Conservation (phyloP, 1,140 invertebrate species). For the Hyphantria cunea region DNA sequence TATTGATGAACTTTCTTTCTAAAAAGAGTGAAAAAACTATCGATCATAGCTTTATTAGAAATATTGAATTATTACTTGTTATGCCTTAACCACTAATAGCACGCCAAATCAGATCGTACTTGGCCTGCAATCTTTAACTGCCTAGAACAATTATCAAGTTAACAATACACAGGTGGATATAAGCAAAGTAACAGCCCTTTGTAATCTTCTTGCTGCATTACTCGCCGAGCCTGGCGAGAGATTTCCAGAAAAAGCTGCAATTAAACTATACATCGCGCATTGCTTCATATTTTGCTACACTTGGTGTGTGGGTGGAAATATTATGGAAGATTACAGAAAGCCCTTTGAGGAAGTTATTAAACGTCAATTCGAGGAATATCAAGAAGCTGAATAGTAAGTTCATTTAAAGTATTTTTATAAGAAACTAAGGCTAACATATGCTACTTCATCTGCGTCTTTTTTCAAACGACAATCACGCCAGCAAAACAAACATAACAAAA, state of each 20-base stretch:
- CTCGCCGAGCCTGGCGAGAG: conserved; percentile 82
- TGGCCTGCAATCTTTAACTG: too few species aligned
- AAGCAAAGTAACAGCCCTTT: conserved; percentile 89
- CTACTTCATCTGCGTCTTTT: too few species aligned
- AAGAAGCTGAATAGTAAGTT: conserved; percentile 82
- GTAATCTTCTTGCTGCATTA: conserved; percentile 87
- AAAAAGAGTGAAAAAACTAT: too few species aligned
- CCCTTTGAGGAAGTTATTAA: conserved; percentile 87
- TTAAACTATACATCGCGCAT: conserved; percentile 86
- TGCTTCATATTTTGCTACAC: conserved; percentile 89
- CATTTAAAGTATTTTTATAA: background rate
- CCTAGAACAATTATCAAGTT: too few species aligned
- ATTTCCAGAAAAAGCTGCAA: conserved; percentile 79
- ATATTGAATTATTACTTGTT: too few species aligned
- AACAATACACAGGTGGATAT: conserved; percentile 90
- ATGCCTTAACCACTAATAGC: too few species aligned
- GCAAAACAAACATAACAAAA: too few species aligned
- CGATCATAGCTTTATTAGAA: too few species aligned
- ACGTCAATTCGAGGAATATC: conserved; percentile 86
- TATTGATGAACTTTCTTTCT: too few species aligned
- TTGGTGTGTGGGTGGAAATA: conserved; percentile 92
- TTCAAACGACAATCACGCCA: too few species aligned
- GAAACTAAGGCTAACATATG: too few species aligned
- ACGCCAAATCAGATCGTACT: too few species aligned
- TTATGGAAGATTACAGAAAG: conserved; percentile 86